phyloP scores from a whole-genome alignment of 2,797 vertebrate species.

The Salmo trutta region DNA sequence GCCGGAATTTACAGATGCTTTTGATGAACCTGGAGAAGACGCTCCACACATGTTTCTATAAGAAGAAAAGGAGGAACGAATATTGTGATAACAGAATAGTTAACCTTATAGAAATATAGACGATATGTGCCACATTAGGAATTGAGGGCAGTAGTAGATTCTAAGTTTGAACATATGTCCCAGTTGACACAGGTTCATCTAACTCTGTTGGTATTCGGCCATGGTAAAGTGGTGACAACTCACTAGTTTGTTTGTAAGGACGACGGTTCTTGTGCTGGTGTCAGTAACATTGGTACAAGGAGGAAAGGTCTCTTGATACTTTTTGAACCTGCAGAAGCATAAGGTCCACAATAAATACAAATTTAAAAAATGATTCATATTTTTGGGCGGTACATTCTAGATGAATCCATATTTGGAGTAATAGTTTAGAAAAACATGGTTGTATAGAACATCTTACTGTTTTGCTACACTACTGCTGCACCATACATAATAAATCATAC shows the following conservation, averaged over 20 bases:
- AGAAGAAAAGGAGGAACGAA: not conserved
- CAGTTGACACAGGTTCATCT: slow-evolving; percentile 13
- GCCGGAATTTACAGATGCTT: slow-evolving; percentile 18
- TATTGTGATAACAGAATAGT: not conserved
- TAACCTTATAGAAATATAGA: not conserved
- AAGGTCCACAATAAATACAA: not conserved
- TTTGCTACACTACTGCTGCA: not conserved
- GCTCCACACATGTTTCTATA: slow-evolving; percentile 15
- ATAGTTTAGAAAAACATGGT: not conserved
- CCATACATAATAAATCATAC: not conserved
- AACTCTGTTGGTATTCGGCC: too few relatives aligned
- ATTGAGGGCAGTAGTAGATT: not conserved
- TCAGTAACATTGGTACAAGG: slow-evolving; percentile 13
- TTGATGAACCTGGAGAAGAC: slow-evolving; percentile 23
- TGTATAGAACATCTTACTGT: not conserved
- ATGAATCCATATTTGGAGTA: not conserved
- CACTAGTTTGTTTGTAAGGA: slow-evolving; percentile 37
- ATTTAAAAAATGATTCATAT: not conserved
- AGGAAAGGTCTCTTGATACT: slow-evolving; percentile 27
- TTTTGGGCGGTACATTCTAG: not conserved
- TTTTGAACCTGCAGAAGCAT: slow-evolving; percentile 8
- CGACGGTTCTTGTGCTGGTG: slow-evolving; percentile 7
- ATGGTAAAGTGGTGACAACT: slow-evolving; percentile 37
- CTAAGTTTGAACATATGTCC: not conserved
- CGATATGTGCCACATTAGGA: not conserved